Conservation (phyloP, 2,888 invertebrate species). For the Tetropium fuscum region DNA sequence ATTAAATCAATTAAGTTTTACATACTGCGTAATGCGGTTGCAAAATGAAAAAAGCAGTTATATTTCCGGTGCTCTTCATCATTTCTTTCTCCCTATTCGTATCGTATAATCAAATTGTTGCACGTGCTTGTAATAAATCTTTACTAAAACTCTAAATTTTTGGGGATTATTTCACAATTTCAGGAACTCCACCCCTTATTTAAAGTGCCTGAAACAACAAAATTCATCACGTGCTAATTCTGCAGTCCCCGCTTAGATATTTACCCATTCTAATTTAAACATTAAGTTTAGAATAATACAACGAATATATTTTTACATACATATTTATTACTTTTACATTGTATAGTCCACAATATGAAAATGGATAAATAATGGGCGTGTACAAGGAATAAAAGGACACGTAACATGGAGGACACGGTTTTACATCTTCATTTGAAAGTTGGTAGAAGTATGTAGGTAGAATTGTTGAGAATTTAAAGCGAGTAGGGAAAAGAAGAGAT, state of each 20-base stretch:
- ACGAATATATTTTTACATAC: too few species aligned
- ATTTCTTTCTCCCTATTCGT: background rate
- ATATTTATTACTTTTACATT: background rate
- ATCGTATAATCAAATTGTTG: conserved; percentile 1
- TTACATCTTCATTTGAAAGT: conserved; percentile 61
- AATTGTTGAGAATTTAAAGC: conserved; percentile 57
- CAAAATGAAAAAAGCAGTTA: conserved; percentile 2
- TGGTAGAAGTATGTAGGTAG: conserved; percentile 55
- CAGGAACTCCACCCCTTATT: conserved; percentile 26
- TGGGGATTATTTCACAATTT: conserved; percentile 27
- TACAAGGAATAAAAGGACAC: conserved; percentile 22
- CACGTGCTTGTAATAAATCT: conserved; percentile 12
- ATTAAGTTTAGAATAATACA: too few species aligned
- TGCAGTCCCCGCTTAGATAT: background rate
- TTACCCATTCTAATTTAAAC: background rate
- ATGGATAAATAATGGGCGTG: conserved; percentile 6
- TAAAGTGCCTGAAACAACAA: conserved; percentile 31
- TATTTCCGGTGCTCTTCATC: background rate
- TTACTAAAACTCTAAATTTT: conserved; percentile 18
- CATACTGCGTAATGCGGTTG: too few species aligned
- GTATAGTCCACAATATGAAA: background rate
- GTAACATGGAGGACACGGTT: conserved; percentile 42
- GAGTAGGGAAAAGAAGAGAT: conserved; percentile 56
- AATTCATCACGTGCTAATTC: conserved; percentile 23
- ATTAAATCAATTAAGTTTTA: too few species aligned